Evolutionary conservation across 2,113 vertebrate species (phyloP).

Genomic region (Gadus macrocephalus): DNA sequence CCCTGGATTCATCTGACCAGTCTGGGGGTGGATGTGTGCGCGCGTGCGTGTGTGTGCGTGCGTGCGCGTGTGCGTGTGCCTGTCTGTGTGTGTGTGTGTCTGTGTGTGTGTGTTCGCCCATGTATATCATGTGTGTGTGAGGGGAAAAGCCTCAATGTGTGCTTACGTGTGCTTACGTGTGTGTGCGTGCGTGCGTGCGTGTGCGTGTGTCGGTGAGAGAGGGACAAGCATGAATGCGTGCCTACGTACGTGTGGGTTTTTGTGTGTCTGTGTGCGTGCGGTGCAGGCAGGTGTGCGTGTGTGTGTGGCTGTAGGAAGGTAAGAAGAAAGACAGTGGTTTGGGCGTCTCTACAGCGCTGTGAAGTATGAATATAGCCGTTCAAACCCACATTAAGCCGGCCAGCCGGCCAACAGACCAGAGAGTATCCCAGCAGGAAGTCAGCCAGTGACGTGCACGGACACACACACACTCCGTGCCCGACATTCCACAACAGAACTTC

Average conservation of each 20-base stretch:
- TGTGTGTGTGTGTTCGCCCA: too few relatives aligned
- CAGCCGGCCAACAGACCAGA: constrained; percentile 26
- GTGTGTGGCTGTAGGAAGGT: neutral
- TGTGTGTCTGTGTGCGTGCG: constrained; percentile 9
- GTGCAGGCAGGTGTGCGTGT: constrained; percentile 3
- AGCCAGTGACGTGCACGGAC: neutral
- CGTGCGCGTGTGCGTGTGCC: too few relatives aligned
- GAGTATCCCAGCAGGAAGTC: constrained; percentile 25
- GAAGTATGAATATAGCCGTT: constrained; percentile 49
- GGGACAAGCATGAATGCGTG: neutral
- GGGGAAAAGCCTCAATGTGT: too few relatives aligned
- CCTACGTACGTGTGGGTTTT: neutral
- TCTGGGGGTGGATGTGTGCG: too few relatives aligned
- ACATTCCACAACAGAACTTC: constrained; percentile 41
- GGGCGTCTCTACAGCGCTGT: constrained; percentile 27
- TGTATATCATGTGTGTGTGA: too few relatives aligned
- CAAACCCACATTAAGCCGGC: constrained; percentile 8
- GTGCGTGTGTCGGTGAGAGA: neutral
- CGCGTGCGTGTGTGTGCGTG: too few relatives aligned
- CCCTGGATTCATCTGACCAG: too few relatives aligned
- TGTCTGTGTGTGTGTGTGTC: too few relatives aligned
- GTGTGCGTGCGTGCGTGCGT: too few relatives aligned
- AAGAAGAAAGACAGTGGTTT: constrained; percentile 19
- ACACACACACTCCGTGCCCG: constrained; percentile 23
- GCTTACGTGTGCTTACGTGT: too few relatives aligned